Evolutionary conservation across 2,797 vertebrate genomes (phyloP), one percentile per base, ranked within the genome.

Genomic region (Neopelma chrysocephalum): DNA sequence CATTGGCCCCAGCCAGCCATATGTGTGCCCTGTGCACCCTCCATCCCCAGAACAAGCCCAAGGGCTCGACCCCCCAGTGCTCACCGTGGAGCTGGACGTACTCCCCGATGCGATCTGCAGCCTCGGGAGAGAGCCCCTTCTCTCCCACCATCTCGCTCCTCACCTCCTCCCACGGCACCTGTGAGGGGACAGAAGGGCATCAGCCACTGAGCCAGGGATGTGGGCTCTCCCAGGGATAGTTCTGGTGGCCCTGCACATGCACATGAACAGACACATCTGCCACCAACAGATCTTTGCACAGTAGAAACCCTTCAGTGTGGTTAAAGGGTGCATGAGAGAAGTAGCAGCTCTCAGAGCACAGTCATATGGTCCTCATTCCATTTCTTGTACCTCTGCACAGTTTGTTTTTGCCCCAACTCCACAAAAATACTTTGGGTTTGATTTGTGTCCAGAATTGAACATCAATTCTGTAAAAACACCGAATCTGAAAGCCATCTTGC

Each of bases 91-190:
- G 95, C 70, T 61, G 93, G 12, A 93, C 93, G 1, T 94, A 96
- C 22, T 93, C 87, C 53, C 94, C 94, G 0, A 96, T 93, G 85
- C 3, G 60, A 79, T 96, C 90, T 0, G 92, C 95, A 69, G 86
- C 89, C 76, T 96, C 94, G 0, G 86, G 86, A 15, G 98, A 98
- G 36, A 99, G 96, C 22, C 98, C 98, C 94, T 99, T 99, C 96
- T 99, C 99, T 48, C 97, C 98, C 34, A 99, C 98, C 98, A 99
- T 99, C 96, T 99, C 99, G 6, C 96, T 98, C 97, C 97, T 99
- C 87, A 99, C 99, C 6, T 99, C 99, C 42, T 99, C 98, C 99
- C 99, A 99, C 0, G 98, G 69, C 95, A 98, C 86, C 99, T 99
- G 89, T 4, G 13, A 47, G 56, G 27, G 40, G 11, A 79, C 15